phyloP scores from a whole-genome alignment of 2,797 vertebrate species.

The Peromyscus eremicus region DNA sequence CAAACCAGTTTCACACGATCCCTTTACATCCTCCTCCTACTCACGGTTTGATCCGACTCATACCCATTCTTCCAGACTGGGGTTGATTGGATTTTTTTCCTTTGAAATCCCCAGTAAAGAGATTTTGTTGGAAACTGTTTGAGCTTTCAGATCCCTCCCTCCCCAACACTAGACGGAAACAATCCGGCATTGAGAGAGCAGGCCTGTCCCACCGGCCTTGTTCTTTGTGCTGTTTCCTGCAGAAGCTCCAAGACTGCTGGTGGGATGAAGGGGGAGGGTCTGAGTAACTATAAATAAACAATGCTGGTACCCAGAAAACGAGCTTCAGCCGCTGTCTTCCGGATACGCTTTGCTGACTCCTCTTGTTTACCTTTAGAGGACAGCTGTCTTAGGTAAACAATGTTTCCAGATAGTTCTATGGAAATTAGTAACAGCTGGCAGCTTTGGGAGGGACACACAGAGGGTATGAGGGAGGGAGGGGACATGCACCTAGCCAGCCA shows the following conservation, averaged over 20 bases:
- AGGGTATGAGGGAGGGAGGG: too few relatives aligned
- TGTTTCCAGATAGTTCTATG: background rate
- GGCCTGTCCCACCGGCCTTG: conserved; percentile 59
- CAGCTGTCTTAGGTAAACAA: background rate
- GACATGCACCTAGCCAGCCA: too few relatives aligned
- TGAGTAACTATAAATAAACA: background rate
- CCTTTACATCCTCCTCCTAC: background rate
- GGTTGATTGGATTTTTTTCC: background rate
- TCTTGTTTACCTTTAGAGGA: conserved; percentile 38
- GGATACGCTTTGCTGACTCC: background rate
- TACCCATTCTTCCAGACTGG: background rate
- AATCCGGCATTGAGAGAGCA: conserved; percentile 70
- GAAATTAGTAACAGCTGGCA: background rate
- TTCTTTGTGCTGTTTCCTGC: conserved; percentile 53
- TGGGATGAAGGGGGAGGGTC: background rate
- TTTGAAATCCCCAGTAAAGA: conserved; percentile 46
- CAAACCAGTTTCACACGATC: background rate
- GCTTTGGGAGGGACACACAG: background rate
- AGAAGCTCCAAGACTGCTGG: background rate
- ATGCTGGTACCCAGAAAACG: background rate
- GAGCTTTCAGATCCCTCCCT: conserved; percentile 73
- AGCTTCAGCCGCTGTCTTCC: background rate
- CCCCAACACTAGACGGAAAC: conserved; percentile 56
- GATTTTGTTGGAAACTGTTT: conserved; percentile 70
- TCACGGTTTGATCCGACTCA: background rate